phyloP scores from a whole-genome alignment of 1,140 invertebrate species.

The Pissodes strobi region DNA sequence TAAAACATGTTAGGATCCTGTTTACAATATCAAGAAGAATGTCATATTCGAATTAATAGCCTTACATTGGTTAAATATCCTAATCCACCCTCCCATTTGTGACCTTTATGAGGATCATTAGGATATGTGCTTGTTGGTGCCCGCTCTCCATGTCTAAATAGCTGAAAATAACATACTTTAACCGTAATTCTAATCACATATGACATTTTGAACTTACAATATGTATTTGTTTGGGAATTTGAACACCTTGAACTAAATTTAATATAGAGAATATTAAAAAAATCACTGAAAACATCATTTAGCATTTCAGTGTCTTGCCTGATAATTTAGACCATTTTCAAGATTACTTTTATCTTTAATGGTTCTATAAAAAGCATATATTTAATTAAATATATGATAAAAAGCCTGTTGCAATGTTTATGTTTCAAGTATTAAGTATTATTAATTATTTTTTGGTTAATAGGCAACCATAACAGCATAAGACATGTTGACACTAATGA shows the following conservation, averaged over 20 bases:
- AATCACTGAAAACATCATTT: too few relatives aligned
- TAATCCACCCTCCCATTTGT: slow-evolving; percentile 70
- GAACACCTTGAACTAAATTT: neutral
- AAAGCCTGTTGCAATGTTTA: too few relatives aligned
- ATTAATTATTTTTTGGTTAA: too few relatives aligned
- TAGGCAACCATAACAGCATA: too few relatives aligned
- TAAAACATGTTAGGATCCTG: slow-evolving; percentile 55
- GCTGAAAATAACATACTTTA: slow-evolving; percentile 55
- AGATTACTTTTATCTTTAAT: too few relatives aligned
- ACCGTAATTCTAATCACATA: neutral
- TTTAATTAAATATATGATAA: too few relatives aligned
- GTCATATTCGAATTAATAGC: neutral
- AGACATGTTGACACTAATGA: too few relatives aligned
- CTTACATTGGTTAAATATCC: slow-evolving; percentile 75
- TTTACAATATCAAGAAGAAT: neutral
- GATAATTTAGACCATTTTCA: too few relatives aligned
- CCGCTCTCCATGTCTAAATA: slow-evolving; percentile 78
- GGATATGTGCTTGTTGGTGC: slow-evolving; percentile 69
- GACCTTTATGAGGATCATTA: slow-evolving; percentile 71
- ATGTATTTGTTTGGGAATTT: slow-evolving; percentile 34
- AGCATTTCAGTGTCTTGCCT: too few relatives aligned
- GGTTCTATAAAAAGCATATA: too few relatives aligned
- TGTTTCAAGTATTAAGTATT: too few relatives aligned
- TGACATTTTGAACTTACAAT: slow-evolving; percentile 29
- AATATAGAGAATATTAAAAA: too few relatives aligned